These are phyloP conservation scores for Conistra vaccinii DNA, from an alignment of 2,888 invertebrate species.

Conservation along the genomic window DNA sequence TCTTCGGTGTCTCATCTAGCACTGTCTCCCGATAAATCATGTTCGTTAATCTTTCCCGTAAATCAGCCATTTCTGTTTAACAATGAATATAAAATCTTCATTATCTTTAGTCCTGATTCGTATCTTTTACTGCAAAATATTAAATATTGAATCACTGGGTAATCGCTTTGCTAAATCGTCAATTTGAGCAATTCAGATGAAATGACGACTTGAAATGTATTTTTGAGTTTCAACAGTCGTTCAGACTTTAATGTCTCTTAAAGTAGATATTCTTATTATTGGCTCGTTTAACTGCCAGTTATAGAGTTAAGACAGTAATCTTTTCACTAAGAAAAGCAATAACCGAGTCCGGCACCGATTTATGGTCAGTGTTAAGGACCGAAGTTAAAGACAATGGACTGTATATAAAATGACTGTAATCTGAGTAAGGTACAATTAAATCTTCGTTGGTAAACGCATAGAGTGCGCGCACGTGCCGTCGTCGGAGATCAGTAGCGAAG, in stretches of 20 bases:
- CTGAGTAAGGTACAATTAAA: too few relatives aligned
- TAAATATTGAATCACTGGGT: slow-evolving; percentile 37
- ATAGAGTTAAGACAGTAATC: fast-evolving
- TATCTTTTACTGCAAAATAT: slow-evolving; percentile 44
- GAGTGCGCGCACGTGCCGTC: too few relatives aligned
- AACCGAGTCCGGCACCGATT: too few relatives aligned
- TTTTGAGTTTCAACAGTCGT: neutral
- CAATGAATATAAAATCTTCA: slow-evolving; percentile 28
- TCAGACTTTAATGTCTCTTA: neutral
- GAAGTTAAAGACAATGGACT: too few relatives aligned
- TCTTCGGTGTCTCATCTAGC: neutral
- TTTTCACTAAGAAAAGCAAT: too few relatives aligned
- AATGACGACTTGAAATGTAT: slow-evolving; percentile 13
- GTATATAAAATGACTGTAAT: too few relatives aligned
- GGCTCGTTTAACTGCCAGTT: neutral
- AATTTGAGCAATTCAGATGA: slow-evolving; percentile 17
- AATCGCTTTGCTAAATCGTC: slow-evolving; percentile 29
- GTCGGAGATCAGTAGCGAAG: too few relatives aligned
- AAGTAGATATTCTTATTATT: neutral
- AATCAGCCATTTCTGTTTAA: slow-evolving; percentile 30
- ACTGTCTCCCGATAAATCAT: slow-evolving; percentile 19
- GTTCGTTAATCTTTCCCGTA: slow-evolving; percentile 12
- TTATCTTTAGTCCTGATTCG: slow-evolving; percentile 22
- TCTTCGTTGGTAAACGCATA: too few relatives aligned
- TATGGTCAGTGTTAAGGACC: neutral